Conservation (phyloP, 2,888 invertebrate species). For the Graphium colonna region DNA sequence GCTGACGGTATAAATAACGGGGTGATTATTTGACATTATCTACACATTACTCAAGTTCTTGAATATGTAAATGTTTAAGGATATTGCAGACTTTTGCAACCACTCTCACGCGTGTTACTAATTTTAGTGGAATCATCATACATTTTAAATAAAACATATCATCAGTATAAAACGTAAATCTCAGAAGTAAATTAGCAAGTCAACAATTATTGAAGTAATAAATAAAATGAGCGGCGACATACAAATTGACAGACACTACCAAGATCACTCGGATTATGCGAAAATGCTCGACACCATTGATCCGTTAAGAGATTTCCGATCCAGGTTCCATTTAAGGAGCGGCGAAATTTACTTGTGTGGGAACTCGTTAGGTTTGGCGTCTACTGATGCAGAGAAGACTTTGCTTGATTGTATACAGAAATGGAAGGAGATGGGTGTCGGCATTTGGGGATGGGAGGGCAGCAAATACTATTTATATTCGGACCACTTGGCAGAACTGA, state of each 20-base stretch:
- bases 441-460: constrained; percentile 52
- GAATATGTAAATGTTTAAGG: no score
- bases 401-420: constrained; percentile 40
- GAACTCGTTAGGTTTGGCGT: constrained; percentile 61
- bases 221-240: not conserved
- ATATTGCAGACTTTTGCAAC: no score
- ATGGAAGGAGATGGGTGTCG: constrained; percentile 60
- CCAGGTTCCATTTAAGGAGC: constrained; percentile 53
- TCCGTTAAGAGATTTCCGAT: constrained; percentile 47
- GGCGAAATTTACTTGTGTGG: constrained; percentile 61
- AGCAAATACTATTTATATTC: constrained; percentile 59
- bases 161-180: not conserved
- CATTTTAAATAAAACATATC: no score
- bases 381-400: constrained; percentile 53
- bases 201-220: not conserved
- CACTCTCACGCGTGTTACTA: no score
- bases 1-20: no score
- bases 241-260: constrained; percentile 32
- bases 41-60: no score
- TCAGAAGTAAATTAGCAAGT: not conserved
- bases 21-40: no score
- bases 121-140: no score
- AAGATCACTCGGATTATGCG: constrained; percentile 46
- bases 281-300: constrained; percentile 57
- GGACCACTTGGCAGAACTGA: constrained; percentile 43